Percentiles rank a stretch among this genome's conserved stretches.
Conservation (phyloP, 1,140 invertebrate genomes). For the Apis mellifera region Amel_HAv3.1 CM009939.2:11284001-11284500, state of each 20-base stretch:
- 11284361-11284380: conserved; percentile 99
- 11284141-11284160: no score
- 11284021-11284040: conserved; percentile 98
- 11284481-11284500: conserved; percentile 97
- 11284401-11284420: conserved; percentile 99
- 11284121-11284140: neutral
- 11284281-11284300: conserved; percentile 87
- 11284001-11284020: conserved; percentile 92
- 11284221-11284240: conserved; percentile 73
- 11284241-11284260: conserved; percentile 69
- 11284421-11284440: conserved; percentile 96
- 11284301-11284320: conserved; percentile 95
- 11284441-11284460: conserved; percentile 98
- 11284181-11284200: conserved; percentile 71
- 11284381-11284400: conserved; percentile 99
- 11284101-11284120: neutral
- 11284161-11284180: neutral
- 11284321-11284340: conserved; percentile 94
- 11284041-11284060: conserved; percentile 97
- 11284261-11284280: conserved; percentile 81
- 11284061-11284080: conserved; percentile 93
- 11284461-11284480: conserved; percentile 98
- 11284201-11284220: conserved; percentile 78
- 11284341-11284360: conserved; percentile 90
- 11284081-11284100: conserved; percentile 30